Conservation (phyloP, 2,888 invertebrate species). For the Neria commutata region DNA sequence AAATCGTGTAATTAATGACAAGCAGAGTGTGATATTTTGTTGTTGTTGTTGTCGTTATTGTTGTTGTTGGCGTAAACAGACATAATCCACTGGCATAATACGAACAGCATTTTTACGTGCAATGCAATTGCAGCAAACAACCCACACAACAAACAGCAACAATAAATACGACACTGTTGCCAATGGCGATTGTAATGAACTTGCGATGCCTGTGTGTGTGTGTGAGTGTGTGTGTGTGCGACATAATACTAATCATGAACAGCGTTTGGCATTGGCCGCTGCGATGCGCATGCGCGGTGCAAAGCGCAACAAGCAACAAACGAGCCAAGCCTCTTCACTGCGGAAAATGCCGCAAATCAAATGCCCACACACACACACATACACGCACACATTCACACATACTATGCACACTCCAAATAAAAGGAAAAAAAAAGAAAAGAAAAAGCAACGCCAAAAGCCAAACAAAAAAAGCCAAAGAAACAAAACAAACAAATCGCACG, state of each 20-base stretch:
- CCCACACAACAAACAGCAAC: not conserved
- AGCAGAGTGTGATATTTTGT: not conserved
- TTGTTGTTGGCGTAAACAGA: too few relatives aligned
- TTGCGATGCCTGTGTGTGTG: not conserved
- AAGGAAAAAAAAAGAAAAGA: slow-evolving; percentile 1
- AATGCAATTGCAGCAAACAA: not conserved
- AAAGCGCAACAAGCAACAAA: not conserved
- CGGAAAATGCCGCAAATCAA: not conserved
- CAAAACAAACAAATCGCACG: not conserved
- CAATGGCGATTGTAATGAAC: slow-evolving; percentile 1
- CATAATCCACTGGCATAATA: too few relatives aligned
- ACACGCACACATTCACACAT: not conserved
- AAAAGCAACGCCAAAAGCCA: slow-evolving; percentile 3
- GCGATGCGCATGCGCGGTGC: too few relatives aligned
- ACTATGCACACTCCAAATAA: not conserved
- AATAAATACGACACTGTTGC: not conserved
- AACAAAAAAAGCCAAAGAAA: slow-evolving; percentile 4
- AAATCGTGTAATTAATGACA: too few relatives aligned
- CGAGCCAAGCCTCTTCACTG: not conserved
- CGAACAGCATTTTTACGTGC: not conserved
- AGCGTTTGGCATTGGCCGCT: slow-evolving; percentile 7
- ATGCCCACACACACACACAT: not conserved
- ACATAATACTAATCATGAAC: slow-evolving; percentile 1
- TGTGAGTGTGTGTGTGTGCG: too few relatives aligned
- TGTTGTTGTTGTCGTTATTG: not conserved